Base-by-base conservation (phyloP, 2,797 vertebrate species). In the Chelon labrosus region DNA sequence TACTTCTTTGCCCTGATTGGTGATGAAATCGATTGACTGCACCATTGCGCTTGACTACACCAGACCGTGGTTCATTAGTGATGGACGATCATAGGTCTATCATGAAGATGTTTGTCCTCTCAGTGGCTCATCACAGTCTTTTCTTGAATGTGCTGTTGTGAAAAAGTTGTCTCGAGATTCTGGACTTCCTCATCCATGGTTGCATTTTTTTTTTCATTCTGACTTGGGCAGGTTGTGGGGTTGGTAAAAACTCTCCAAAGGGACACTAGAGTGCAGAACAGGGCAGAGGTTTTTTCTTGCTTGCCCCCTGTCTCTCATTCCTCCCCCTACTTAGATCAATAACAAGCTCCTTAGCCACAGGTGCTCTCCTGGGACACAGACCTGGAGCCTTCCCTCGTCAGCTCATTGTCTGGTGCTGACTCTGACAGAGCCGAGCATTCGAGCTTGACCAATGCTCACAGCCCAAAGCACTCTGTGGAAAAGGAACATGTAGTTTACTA, bases 321-420 rank as follows among this genome's bases (percentile, higher is more conserved):
- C 68, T 83, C 65, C 60, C 25, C 39, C 75, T 72, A 66, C 82
- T 86, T 80, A 82, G 84, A 91, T 91, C 87, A 90, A 89, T 89
- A 91, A 85, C 85, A 88, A 82, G 80, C 83, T 89, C 82, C 80
- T 90, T 80, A 85, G 76, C 85, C 71, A 84, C 71, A 81, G 87
- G 77, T 87, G 74, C 62, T 86, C 83, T 86, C 87, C 46, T 13
- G 83, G 81, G 85, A 85, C 67, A 77, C 75, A 70, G 61, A 71
- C 69, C 62, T 52, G 55, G 61, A 80, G 78, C 65, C 64, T 73
- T 68, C 67, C 37, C 39, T 61, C 44, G 70, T 75, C 75, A 70
- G 78, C 68, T 79, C 73, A 63, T 73, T 83, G 79, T 77, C 77
- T 74, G 68, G 49, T 77, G 80, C 81, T 65, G 65, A 78, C 60